These are phyloP conservation scores for Bombylius major DNA, from an alignment of 2,888 invertebrate species.

Conservation along the genomic window DNA sequence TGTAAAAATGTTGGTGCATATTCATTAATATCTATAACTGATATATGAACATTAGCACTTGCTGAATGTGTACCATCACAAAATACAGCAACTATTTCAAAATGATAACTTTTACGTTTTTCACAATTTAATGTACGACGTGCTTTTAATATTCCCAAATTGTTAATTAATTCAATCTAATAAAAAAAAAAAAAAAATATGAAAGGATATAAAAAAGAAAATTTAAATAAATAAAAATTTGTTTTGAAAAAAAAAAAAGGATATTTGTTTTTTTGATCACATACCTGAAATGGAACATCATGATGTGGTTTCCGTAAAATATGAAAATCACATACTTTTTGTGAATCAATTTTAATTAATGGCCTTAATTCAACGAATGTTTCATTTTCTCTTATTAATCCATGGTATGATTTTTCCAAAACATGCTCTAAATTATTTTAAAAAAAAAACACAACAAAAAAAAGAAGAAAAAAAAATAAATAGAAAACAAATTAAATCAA, in stretches of 20 bases:
- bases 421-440: slow-evolving; percentile 24
- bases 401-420: slow-evolving; percentile 82
- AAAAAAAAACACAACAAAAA: background rate
- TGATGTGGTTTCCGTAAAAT: slow-evolving; percentile 87
- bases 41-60: slow-evolving; percentile 86
- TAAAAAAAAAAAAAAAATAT: slow-evolving; percentile 10
- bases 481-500: too few relatives aligned
- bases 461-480: too few relatives aligned
- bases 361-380: slow-evolving; percentile 86
- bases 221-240: background rate
- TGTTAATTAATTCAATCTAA: slow-evolving; percentile 58
- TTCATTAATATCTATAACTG: slow-evolving; percentile 92
- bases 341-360: slow-evolving; percentile 71
- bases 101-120: slow-evolving; percentile 87
- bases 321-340: slow-evolving; percentile 74
- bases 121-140: slow-evolving; percentile 82
- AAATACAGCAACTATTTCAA: slow-evolving; percentile 87
- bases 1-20: slow-evolving; percentile 86
- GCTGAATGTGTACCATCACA: slow-evolving; percentile 78
- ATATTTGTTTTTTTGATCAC: slow-evolving; percentile 7
- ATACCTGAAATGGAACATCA: slow-evolving; percentile 82
- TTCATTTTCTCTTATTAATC: slow-evolving; percentile 84
- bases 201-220: background rate
- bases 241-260: background rate
- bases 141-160: slow-evolving; percentile 69